Conservation (phyloP, 2,888 invertebrate genomes). For the Adela reaumurella region DNA sequence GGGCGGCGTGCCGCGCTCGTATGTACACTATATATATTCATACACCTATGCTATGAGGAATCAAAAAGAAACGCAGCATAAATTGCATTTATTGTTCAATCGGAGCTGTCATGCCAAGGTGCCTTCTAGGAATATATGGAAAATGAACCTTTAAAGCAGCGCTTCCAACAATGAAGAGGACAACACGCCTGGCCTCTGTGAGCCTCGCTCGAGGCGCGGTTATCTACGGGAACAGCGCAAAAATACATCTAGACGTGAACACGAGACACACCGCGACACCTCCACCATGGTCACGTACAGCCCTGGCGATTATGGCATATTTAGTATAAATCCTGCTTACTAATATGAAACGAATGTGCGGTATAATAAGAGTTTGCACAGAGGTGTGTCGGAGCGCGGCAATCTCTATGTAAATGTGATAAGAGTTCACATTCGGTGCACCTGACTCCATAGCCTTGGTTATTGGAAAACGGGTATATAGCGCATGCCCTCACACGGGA, state of each 20-base stretch:
- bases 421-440: not conserved
- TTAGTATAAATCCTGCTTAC: no score
- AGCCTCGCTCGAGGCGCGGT: slow-evolving; percentile 43
- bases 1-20: not conserved
- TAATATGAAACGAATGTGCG: not conserved
- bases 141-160: slow-evolving; percentile 54
- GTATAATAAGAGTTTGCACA: not conserved
- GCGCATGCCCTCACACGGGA: no score
- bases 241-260: slow-evolving; percentile 23
- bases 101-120: slow-evolving; percentile 56
- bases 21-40: not conserved
- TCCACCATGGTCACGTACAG: no score
- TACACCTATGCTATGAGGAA: slow-evolving; percentile 35
- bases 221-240: slow-evolving; percentile 47
- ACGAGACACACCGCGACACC: slow-evolving; percentile 15
- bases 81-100: slow-evolving; percentile 38
- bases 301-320: no score
- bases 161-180: slow-evolving; percentile 56
- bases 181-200: slow-evolving; percentile 35
- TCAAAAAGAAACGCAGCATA: slow-evolving; percentile 54
- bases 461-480: not conserved
- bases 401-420: not conserved
- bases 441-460: not conserved
- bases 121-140: slow-evolving; percentile 54
- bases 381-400: not conserved